Evolutionary conservation across 2,888 invertebrate genomes (phyloP).

Genomic region (Drosophila demipolita): DNA sequence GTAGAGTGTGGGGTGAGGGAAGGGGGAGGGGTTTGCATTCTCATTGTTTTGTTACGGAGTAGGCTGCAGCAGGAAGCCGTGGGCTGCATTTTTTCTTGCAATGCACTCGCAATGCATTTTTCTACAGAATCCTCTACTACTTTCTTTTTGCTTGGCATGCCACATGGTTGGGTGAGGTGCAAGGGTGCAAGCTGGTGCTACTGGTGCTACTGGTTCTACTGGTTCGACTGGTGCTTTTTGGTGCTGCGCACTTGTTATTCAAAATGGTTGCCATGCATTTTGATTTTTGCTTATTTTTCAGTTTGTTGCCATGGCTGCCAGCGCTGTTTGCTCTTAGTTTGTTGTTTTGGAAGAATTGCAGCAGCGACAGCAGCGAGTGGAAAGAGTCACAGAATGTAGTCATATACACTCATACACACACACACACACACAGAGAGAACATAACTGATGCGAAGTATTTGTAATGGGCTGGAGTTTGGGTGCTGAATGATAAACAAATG

Average conservation of each 20-base stretch:
- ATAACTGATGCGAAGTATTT: constrained; percentile 44
- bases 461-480: constrained; percentile 8
- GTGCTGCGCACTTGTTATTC: constrained; percentile 74
- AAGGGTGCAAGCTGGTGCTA: not conserved
- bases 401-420: not conserved
- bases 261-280: constrained; percentile 79
- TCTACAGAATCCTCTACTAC: constrained; percentile 41
- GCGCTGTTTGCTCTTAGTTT: constrained; percentile 71
- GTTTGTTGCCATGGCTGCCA: constrained; percentile 76
- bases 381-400: constrained; percentile 15
- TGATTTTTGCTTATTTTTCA: constrained; percentile 76
- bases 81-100: constrained; percentile 63
- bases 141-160: constrained; percentile 43
- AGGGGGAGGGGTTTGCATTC: constrained; percentile 1
- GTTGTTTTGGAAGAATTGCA: constrained; percentile 64
- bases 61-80: constrained; percentile 59
- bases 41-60: constrained; percentile 54
- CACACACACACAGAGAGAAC: not conserved
- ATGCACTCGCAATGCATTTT: constrained; percentile 65
- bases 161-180: not conserved
- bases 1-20: not conserved
- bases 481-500: constrained; percentile 37
- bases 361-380: constrained; percentile 11
- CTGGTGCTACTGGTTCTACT: not conserved
- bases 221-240: constrained; percentile 18